Evolutionary conservation across 1,140 invertebrate species (phyloP).

Genomic region (Drosophila tropicalis): DNA sequence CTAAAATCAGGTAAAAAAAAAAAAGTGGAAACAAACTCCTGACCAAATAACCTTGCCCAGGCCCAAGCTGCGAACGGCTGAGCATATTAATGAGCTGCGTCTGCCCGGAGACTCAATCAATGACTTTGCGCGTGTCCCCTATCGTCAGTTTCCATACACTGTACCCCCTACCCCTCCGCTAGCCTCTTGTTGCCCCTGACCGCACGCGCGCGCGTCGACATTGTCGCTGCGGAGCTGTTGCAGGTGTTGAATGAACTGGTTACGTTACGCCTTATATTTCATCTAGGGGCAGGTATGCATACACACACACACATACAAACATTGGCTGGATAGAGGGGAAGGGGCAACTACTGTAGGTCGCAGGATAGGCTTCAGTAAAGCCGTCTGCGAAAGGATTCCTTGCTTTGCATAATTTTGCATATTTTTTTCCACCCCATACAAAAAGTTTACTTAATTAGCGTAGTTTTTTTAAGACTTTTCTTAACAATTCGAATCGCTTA

Average conservation of each 20-base stretch:
- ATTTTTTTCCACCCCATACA: background rate
- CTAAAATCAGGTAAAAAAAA: constrained; percentile 18
- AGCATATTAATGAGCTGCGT: constrained; percentile 68
- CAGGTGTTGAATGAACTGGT: constrained; percentile 73
- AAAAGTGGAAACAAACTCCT: background rate
- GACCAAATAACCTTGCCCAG: constrained; percentile 59
- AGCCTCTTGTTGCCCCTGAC: constrained; percentile 28
- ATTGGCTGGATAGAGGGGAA: no score
- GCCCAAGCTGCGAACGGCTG: background rate
- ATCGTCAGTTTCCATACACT: constrained; percentile 8
- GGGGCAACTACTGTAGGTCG: background rate
- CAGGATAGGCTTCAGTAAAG: background rate
- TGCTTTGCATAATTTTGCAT: constrained; percentile 54
- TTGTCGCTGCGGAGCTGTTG: constrained; percentile 47
- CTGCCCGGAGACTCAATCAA: constrained; percentile 46
- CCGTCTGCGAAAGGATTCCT: background rate
- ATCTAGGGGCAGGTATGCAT: constrained; percentile 28
- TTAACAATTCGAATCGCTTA: no score
- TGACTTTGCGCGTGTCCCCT: constrained; percentile 53
- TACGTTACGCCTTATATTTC: constrained; percentile 62
- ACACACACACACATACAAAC: no score
- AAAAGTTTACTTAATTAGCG: constrained; percentile 4
- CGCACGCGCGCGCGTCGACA: constrained; percentile 53
- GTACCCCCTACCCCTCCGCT: background rate
- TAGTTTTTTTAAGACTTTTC: background rate